Evolutionary conservation across 2,797 vertebrate genomes (phyloP), one percentile per base, ranked within the genome.

Genomic region (Cossypha polioptera): DNA sequence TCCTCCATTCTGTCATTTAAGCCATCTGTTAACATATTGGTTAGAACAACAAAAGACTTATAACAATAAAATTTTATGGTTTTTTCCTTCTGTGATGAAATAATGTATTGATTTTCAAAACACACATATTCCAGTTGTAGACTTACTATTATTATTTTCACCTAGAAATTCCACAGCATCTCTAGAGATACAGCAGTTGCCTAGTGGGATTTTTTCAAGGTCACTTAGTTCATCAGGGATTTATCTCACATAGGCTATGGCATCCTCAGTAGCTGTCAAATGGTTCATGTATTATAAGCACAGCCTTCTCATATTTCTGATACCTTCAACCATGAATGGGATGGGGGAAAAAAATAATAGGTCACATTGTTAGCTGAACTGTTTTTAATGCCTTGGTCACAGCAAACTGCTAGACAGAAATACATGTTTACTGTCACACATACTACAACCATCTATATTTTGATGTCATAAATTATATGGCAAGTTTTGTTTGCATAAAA

Each of bases 151-250:
- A 33, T 10, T 57, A 26, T 31, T 84, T 42, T 92, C 89, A 97
- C 91, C 67, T 72, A 98, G 87, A 75, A 65, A 91, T 92, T 74
- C 95, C 77, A 97, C 35, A 16, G 94, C 79, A n/a, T 62, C 85
- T 51, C 57, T 77, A 2, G 86, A 93, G 35, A 96, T 81, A 67
- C 54, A 96, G 85, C 93, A 97, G 47, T 85, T 95, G 45, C 91
- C 61, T 38, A 88, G 55, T 8, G 92, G 79, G 55, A 97, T 94
- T 94, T 97, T 95, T 92, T 96, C 69, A 67, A 95, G 84, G 69
- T 94, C 26, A 11, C 71, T 67, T 58, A 77, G 82, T 68, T 95
- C 38, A 4, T 65, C 26, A 36, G 91, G 91, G 45, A 97, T 38
- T 86, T 92, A 91, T 62, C 68, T 89, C 36, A 96, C 65, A 75